Evolutionary conservation across 2,113 vertebrate genomes (phyloP), one percentile per base, ranked within the genome.

Genomic region (Sakesphorus luctuosus): DNA sequence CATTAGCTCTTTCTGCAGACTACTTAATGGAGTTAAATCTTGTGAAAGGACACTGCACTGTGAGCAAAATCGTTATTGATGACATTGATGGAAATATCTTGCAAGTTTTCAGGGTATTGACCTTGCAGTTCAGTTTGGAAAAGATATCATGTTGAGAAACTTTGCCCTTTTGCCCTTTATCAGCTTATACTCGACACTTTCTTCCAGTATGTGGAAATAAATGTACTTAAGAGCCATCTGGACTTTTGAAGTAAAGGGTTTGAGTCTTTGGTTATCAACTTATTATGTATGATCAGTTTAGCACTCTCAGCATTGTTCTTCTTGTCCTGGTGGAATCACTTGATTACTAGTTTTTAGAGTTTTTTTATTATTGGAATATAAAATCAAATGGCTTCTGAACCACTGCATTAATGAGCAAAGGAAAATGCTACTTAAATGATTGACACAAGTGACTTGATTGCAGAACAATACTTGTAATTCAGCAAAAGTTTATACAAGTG

Each of bases 101-200:
- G 61, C 83, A 84, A 44, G 44, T 89, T 93, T 87, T 77, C 49
- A 65, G 91, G 73, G 52, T 84, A 74, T 86, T 97, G 95, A 94
- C 94, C 95, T 95, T 78, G 55, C 56, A 89, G 36, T 90, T 94
- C 47, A 58, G 58, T 67, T 93, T 93, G 52, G 59, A 89, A 85
- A 65, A 93, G 95, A 92, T 93, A 96, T 72, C 35, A 29, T 1
- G 5, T 75, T 96, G 87, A 58, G 77, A 82, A 96, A 95, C 59
- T 78, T 69, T 55, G 82, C 58, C 59, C 84, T 95, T 76, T 95
- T 88, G 66, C 40, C 71, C 53, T 52, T 81, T 90, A 94, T 49
- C 82, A 77, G 47, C 58, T 79, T 69, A 50, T 76, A 31, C 38
- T 91, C 20, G 14, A 71, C 6, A 2, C 78, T 91, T 76, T 67